Base-by-base conservation (phyloP, 2,113 vertebrate genomes). In the Eonycteris spelaea region DNA sequence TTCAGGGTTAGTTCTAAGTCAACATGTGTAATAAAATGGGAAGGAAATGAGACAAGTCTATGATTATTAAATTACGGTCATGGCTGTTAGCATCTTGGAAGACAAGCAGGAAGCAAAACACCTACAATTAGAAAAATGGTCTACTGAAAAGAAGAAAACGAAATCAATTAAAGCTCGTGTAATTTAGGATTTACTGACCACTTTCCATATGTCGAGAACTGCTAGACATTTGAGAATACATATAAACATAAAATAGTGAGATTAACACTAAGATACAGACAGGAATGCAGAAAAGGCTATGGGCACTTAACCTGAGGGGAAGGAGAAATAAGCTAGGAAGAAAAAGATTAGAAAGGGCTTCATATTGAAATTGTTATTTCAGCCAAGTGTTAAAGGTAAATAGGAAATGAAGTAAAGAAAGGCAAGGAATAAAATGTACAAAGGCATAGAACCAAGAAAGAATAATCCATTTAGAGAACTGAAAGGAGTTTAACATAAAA, bases 101-200 rank as follows among this genome's bases (percentile, higher is more conserved):
- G 83, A 71, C 30, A 93, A 85, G 30, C 6, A 8, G 8, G 35
- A 95, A 89, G 43, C 80, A 86, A 90, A 96, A 82, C 9, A 92
- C 35, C 48, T 79, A 40, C 86, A 63, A 90, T 33, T 18, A 75
- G 73, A 94, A 85, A 91, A 84, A 84, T 14, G 28, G 45, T 80
- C 19, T 85, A 84, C 3, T 16, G 26, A 88, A 24, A 77, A 53
- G 6, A 45, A 86, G 40, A 80, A 96, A 91, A 91, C 74, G 26
- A 85, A 91, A 63, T 35, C 40, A 84, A 74, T 45, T 75, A 95
- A 93, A 80, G 38, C 14, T 86, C 65, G 71, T 53, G 2, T 40
- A 86, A 93, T 79, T 74, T 94, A 95, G 45, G 68, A 92, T 87
- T 92, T 84, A 95, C 38, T 35, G 30, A 74, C 19, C 26, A 92